Evolutionary conservation across 1,140 invertebrate species (phyloP).

Genomic region (Aphelinus certus): DNA sequence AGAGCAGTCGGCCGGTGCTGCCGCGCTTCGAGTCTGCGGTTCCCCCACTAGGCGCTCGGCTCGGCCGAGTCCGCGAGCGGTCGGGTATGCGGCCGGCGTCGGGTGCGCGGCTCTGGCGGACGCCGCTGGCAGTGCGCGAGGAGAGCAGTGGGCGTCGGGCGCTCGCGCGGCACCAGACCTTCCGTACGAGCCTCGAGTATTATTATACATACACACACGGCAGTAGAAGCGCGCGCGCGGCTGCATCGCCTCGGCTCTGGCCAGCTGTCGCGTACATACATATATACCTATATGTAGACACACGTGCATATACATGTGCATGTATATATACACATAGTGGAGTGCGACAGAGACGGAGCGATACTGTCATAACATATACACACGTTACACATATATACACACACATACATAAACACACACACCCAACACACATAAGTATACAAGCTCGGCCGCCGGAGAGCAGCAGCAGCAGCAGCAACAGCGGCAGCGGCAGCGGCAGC

Average conservation of each 20-base stretch:
- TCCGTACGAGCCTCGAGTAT: constrained; percentile 32
- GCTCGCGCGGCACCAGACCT: constrained; percentile 52
- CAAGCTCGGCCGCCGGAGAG: neutral
- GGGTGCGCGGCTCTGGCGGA: neutral
- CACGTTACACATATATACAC: neutral
- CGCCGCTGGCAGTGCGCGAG: constrained; percentile 3
- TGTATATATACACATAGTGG: neutral
- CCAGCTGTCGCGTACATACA: no score
- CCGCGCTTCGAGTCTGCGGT: neutral
- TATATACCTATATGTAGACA: neutral
- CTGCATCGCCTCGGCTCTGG: neutral
- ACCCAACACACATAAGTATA: neutral
- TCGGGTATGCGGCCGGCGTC: neutral
- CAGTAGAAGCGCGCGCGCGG: neutral
- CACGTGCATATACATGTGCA: neutral
- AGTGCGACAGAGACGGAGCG: neutral
- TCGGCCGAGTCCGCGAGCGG: no score
- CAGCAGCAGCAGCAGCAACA: constrained; percentile 7
- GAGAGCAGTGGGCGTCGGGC: constrained; percentile 59
- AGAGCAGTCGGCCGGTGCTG: neutral
- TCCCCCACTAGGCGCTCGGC: no score
- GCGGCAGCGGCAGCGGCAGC: neutral
- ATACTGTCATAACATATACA: neutral
- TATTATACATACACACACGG: no score
- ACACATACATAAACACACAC: neutral